Percentiles rank a stretch among this genome's conserved stretches.
Evolutionary conservation across 2,797 vertebrate genomes (phyloP).

Genomic region (Trichosurus vulpecula): DNA sequence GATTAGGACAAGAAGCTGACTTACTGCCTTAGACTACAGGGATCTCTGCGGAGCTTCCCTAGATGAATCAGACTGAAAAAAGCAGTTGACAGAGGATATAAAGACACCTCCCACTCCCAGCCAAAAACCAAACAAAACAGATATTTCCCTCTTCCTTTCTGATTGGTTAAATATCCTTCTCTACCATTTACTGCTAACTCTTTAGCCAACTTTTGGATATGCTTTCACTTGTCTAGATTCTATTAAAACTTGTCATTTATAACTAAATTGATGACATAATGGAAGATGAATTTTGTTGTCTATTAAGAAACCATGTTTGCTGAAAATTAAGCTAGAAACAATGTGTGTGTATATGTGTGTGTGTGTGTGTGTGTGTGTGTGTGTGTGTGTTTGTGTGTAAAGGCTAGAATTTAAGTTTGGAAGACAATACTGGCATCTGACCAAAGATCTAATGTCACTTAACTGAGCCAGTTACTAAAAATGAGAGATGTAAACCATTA

Average conservation of each 20-base stretch:
- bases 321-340: background rate
- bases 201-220: background rate
- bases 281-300: constrained; percentile 55
- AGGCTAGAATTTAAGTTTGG: constrained; percentile 50
- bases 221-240: background rate
- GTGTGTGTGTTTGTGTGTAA: background rate
- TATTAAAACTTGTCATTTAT: constrained; percentile 43
- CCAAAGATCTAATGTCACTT: constrained; percentile 49
- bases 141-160: background rate
- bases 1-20: background rate
- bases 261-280: constrained; percentile 30
- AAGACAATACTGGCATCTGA: constrained; percentile 33
- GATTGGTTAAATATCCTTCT: background rate
- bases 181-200: constrained; percentile 7
- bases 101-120: background rate
- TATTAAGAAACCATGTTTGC: constrained; percentile 34
- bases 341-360: constrained; percentile 10
- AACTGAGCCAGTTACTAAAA: constrained; percentile 65
- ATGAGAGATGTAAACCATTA: constrained; percentile 69
- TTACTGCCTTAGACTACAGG: background rate
- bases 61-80: background rate
- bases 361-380: background rate
- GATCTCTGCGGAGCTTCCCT: background rate
- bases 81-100: background rate
- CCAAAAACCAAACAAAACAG: background rate